Base-by-base conservation (phyloP, 2,888 invertebrate genomes). In the Brenthis hecate region DNA sequence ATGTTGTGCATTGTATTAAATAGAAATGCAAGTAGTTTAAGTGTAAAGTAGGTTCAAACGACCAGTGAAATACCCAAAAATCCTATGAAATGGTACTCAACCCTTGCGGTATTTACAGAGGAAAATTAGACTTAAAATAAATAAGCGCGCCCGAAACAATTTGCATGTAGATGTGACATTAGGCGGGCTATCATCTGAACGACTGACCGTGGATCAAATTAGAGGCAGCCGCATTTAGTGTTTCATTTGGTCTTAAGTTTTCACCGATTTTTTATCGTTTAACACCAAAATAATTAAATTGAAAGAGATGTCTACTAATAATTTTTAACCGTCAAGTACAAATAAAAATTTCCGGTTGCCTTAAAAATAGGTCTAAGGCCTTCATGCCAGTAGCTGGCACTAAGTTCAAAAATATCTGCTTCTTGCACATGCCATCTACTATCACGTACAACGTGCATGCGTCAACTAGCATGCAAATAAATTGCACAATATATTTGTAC, bases 151-250 rank as follows among this genome's bases (percentile, higher is more conserved):
- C 82, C 83, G 83, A 83, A 85, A 86, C 90, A 89, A 92, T 92
- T 92, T 92, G 91, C 92, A 92, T 92, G 86, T 85, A 88, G 91
- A 92, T 92, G 91, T 88, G 89, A 89, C 92, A 90, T 92, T 91
- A 91, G 85, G 71, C 56, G 70, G 69, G 74, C 71, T 69, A 74
- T 74, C 72, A 73, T 73, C 70, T 70, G 71, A 71, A 73, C 71
- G 72, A 71, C 77, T 75, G 79, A 74, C 78, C 77, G 75, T 73
- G 70, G 68, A 72, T 69, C 76, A 78, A 83, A 77, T 75, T 77
- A 76, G 54, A 74, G 73, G 74, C 62, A 66, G 58, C 55, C 57
- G 69, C 60, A 64, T 69, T 71, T 69, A 71, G 67, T 68, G 28
- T 32, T 71, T 70, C 67, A 68, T 60, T 51, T 43, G 48, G 66